Evolutionary conservation across 2,888 invertebrate genomes (phyloP).

Genomic region (Alentia gelatinosa): DNA sequence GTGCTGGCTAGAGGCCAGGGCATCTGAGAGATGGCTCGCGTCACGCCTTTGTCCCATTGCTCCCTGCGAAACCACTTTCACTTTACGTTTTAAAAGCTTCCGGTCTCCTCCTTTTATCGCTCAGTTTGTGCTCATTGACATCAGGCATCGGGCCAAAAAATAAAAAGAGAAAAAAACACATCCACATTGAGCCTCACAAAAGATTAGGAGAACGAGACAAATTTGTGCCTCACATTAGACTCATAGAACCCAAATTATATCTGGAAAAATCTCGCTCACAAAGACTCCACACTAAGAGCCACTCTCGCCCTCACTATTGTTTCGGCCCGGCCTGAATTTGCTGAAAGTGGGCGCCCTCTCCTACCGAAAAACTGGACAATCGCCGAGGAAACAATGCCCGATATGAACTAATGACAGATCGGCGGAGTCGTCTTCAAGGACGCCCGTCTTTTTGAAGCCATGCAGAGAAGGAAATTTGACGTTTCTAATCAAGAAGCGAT

Average conservation of each 20-base stretch:
- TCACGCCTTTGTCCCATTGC: constrained; percentile 15
- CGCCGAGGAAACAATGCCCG: neutral
- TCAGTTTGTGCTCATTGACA: constrained; percentile 5
- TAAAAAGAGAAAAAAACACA: neutral
- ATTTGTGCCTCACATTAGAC: constrained; percentile 18
- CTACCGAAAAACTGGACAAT: constrained; percentile 20
- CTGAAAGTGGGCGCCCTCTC: too few relatives aligned
- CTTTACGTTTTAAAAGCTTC: constrained; percentile 18
- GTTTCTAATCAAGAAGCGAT: constrained; percentile 2
- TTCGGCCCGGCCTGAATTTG: too few relatives aligned
- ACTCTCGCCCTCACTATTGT: too few relatives aligned
- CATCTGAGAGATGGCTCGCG: neutral
- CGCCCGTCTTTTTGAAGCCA: neutral
- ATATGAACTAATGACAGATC: constrained; percentile 8
- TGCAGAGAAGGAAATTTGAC: constrained; percentile 3
- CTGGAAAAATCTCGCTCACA: neutral
- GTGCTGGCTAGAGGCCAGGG: neutral
- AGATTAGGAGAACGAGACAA: neutral
- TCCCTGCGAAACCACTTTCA: constrained; percentile 1
- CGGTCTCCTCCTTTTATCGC: constrained; percentile 41
- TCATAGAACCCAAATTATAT: constrained; percentile 1
- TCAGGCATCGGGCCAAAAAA: constrained; percentile 22
- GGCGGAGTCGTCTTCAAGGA: neutral
- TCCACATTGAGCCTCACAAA: neutral
- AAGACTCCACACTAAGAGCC: constrained; percentile 2